phyloP scores from a whole-genome alignment of 1,140 invertebrate species.

The Lordiphosa stackelbergi region DNA sequence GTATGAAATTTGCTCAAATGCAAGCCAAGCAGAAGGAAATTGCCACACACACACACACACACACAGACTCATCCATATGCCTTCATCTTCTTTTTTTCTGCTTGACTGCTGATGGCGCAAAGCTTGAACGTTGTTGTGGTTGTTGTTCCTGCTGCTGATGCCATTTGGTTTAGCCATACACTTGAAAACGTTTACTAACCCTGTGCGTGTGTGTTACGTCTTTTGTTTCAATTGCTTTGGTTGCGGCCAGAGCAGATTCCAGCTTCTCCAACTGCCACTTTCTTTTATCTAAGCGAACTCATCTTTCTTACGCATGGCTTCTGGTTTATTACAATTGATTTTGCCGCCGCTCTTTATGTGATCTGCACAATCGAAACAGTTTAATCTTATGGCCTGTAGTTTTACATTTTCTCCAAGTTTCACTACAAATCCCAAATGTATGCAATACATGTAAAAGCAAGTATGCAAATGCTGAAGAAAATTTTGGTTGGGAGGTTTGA shows the following conservation, averaged over 20 bases:
- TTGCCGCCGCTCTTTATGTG: conserved; percentile 69
- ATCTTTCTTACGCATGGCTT: conserved; percentile 7
- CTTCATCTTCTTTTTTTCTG: conserved; percentile 37
- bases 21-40: conserved; percentile 74
- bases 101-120: conserved; percentile 57
- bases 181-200: conserved; percentile 48
- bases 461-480: background rate
- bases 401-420: conserved; percentile 12
- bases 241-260: conserved; percentile 59
- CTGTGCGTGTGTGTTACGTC: conserved; percentile 39
- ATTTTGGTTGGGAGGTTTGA: too few relatives aligned
- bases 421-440: background rate
- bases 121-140: conserved; percentile 7
- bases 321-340: conserved; percentile 74
- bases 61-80: conserved; percentile 19
- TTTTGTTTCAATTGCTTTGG: conserved; percentile 70
- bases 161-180: conserved; percentile 70
- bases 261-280: background rate
- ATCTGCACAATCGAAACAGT: conserved; percentile 57
- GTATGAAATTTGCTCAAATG: conserved; percentile 73
- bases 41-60: conserved; percentile 42
- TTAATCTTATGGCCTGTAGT: conserved; percentile 50
- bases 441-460: background rate
- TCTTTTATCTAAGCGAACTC: background rate
- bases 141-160: conserved; percentile 23